Evolutionary conservation across 1,140 invertebrate species (phyloP).

Genomic region (Sogatella furcifera): DNA sequence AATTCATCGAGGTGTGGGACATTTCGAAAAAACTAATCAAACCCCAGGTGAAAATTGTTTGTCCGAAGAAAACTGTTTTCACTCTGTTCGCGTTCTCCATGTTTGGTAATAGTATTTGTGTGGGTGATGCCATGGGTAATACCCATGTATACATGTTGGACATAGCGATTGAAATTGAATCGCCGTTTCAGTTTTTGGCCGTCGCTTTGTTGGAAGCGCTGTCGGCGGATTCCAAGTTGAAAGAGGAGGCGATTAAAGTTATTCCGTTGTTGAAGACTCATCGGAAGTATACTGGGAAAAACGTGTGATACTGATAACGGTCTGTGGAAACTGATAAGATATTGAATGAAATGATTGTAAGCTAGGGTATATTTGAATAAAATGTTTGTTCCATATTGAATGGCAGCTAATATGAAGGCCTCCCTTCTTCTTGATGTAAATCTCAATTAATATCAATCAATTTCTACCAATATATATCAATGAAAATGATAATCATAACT

Average conservation of each 20-base stretch:
- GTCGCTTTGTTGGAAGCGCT: neutral
- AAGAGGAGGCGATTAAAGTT: neutral
- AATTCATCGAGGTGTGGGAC: constrained; percentile 29
- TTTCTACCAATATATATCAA: too few species aligned
- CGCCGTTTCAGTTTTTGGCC: constrained; percentile 2
- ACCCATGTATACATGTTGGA: constrained; percentile 10
- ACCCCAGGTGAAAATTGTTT: constrained; percentile 9
- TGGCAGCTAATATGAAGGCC: too few species aligned
- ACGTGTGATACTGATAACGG: too few species aligned
- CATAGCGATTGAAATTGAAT: constrained; percentile 8
- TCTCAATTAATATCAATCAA: too few species aligned
- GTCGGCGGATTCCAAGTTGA: constrained; percentile 3
- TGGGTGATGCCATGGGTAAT: constrained; percentile 10
- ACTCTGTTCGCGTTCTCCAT: constrained; percentile 3
- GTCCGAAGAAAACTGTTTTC: neutral
- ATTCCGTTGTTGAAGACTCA: too few species aligned
- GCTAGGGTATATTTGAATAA: too few species aligned
- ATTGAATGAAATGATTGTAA: too few species aligned
- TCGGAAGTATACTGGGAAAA: too few species aligned
- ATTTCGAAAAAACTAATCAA: constrained; percentile 18
- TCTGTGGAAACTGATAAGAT: too few species aligned
- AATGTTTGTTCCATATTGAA: too few species aligned
- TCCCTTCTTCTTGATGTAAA: too few species aligned
- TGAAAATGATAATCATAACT: too few species aligned
- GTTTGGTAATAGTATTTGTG: constrained; percentile 8